These are phyloP conservation scores for Drosophila stalkeri DNA, from an alignment of 2,888 invertebrate genomes.

Conservation along the genomic window DNA sequence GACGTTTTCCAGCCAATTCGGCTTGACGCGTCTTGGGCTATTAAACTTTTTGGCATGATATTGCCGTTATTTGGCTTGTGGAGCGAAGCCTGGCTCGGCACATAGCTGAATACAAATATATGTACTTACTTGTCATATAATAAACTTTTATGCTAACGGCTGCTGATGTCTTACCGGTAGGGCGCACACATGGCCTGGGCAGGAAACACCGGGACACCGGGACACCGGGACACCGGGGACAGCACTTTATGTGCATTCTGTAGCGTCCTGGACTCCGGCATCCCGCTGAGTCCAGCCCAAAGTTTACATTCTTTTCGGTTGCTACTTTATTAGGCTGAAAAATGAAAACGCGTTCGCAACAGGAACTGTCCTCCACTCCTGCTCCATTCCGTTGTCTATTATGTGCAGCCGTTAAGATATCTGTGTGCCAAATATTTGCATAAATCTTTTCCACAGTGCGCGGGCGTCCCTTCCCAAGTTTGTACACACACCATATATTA, in stretches of 20 bases:
- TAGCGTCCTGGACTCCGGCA: constrained; percentile 20
- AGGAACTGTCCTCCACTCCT: constrained; percentile 18
- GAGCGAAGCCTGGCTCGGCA: constrained; percentile 29
- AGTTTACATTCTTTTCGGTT: constrained; percentile 52
- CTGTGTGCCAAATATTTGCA: constrained; percentile 71
- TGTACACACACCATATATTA: constrained; percentile 34
- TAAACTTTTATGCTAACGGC: constrained; percentile 77
- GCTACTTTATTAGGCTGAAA: constrained; percentile 76
- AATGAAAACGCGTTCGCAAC: constrained; percentile 57
- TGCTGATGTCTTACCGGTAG: constrained; percentile 63
- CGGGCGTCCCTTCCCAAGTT: constrained; percentile 31
- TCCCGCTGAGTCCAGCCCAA: constrained; percentile 52
- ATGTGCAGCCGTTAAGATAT: constrained; percentile 71
- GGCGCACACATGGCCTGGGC: constrained; percentile 61
- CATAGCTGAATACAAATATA: constrained; percentile 61
- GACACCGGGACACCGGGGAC: constrained; percentile 17
- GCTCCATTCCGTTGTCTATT: constrained; percentile 37
- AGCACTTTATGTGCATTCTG: constrained; percentile 60
- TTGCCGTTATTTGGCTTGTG: constrained; percentile 63
- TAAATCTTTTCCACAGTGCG: constrained; percentile 61
- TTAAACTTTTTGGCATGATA: constrained; percentile 76
- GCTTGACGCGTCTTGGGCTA: constrained; percentile 72
- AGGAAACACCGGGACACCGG: not conserved
- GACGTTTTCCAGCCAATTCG: constrained; percentile 75
- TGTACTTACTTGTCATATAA: constrained; percentile 76